A percentile compares a stretch with the other conserved stretches of the same genome.
Conservation (phyloP, 2,888 invertebrate genomes). For the Nomada fucata region DNA sequence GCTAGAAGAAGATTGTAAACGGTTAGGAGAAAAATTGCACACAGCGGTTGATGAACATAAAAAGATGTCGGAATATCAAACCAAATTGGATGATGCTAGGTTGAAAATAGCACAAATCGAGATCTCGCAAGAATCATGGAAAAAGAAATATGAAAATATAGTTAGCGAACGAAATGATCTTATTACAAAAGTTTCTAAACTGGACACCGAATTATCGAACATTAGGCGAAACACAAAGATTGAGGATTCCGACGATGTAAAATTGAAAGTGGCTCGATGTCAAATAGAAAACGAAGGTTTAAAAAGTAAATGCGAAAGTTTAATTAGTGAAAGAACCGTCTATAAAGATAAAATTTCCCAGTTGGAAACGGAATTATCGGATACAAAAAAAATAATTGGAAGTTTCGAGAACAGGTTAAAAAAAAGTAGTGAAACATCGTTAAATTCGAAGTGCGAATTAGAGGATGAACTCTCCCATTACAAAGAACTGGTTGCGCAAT, state of each 20-base stretch:
- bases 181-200: slow-evolving; percentile 67
- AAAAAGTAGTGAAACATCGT: slow-evolving; percentile 60
- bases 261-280: slow-evolving; percentile 63
- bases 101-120: slow-evolving; percentile 80
- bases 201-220: slow-evolving; percentile 69
- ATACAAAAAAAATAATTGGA: slow-evolving; percentile 77
- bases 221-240: slow-evolving; percentile 65
- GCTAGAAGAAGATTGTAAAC: slow-evolving; percentile 79
- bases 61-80: slow-evolving; percentile 75
- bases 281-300: slow-evolving; percentile 75
- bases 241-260: slow-evolving; percentile 68
- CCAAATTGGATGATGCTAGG: slow-evolving; percentile 75
- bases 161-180: slow-evolving; percentile 72
- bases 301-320: slow-evolving; percentile 72
- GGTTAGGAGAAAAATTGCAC: slow-evolving; percentile 78
- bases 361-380: slow-evolving; percentile 84
- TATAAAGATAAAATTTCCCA: slow-evolving; percentile 85
- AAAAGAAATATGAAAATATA: slow-evolving; percentile 75
- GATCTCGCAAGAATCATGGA: slow-evolving; percentile 78
- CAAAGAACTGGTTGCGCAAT: slow-evolving; percentile 73
- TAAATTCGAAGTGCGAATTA: slow-evolving; percentile 63
- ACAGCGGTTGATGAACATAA: slow-evolving; percentile 76
- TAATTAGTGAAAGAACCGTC: slow-evolving; percentile 72
- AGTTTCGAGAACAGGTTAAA: slow-evolving; percentile 81
- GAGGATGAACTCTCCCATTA: slow-evolving; percentile 75